Conservation (phyloP, 2,113 vertebrate genomes). For the Ia io region DNA sequence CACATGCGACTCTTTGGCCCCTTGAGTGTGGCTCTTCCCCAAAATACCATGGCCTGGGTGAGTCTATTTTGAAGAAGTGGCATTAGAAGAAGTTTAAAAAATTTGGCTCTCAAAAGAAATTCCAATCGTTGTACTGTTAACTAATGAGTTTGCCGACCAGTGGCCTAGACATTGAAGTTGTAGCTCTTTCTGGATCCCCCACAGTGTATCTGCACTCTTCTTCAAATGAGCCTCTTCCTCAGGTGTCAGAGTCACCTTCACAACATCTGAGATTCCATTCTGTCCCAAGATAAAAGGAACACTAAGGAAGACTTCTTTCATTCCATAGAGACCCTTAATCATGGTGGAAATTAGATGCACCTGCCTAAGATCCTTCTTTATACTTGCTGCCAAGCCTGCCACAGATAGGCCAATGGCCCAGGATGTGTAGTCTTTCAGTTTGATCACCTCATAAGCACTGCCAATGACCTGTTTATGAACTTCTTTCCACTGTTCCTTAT, state of each 20-base stretch:
- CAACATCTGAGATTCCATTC: background rate
- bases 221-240: background rate
- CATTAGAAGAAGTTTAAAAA: too few species aligned
- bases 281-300: background rate
- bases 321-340: background rate
- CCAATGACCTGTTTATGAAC: background rate
- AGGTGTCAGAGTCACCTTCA: background rate
- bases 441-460: background rate
- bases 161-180: background rate
- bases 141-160: too few species aligned
- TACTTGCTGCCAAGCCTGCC: background rate
- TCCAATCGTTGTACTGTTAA: too few species aligned
- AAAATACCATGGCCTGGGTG: too few species aligned
- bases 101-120: too few species aligned
- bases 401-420: background rate
- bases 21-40: too few species aligned
- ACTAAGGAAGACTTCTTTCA: background rate
- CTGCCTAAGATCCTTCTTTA: background rate
- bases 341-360: background rate
- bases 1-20: too few species aligned
- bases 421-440: background rate
- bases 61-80: too few species aligned
- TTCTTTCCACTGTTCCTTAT: background rate
- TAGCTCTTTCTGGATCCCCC: background rate
- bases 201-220: background rate